phyloP scores from a whole-genome alignment of 2,113 vertebrate species.

The Passer domesticus region DNA sequence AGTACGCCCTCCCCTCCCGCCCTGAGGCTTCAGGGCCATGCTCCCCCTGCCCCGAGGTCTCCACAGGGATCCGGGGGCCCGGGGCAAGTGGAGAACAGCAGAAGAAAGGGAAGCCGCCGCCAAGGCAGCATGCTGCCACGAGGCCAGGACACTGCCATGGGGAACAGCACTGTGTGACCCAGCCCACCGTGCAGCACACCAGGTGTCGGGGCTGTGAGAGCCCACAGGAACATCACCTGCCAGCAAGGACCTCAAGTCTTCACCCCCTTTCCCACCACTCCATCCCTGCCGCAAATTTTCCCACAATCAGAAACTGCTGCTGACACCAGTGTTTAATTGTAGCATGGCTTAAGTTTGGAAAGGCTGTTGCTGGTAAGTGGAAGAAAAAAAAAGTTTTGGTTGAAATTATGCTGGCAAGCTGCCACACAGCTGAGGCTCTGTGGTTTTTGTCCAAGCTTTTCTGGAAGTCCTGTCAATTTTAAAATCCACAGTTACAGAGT shows the following conservation, averaged over 20 bases:
- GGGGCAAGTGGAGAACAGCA: background rate
- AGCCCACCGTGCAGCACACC: fast-evolving
- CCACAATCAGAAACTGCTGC: background rate
- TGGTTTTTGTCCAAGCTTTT: background rate
- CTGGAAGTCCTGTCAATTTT: background rate
- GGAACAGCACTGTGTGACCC: background rate
- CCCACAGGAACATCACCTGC: background rate
- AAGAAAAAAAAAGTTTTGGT: background rate
- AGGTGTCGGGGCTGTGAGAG: fast-evolving
- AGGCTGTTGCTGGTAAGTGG: background rate
- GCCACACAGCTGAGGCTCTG: background rate
- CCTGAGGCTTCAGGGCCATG: background rate
- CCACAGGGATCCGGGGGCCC: background rate
- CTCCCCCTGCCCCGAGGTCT: background rate
- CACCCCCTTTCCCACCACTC: background rate
- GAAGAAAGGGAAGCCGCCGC: background rate
- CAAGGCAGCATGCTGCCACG: fast-evolving
- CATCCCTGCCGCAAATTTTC: background rate
- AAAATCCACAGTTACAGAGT: constrained; percentile 9
- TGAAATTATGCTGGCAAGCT: background rate
- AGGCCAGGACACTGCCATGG: fast-evolving
- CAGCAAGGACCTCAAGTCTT: background rate
- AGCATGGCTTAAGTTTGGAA: background rate
- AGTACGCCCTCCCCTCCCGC: fast-evolving
- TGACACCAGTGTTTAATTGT: background rate